Evolutionary conservation across 2,113 vertebrate genomes (phyloP), one percentile per base, ranked within the genome.

Genomic region (Ifrita kowaldi): DNA sequence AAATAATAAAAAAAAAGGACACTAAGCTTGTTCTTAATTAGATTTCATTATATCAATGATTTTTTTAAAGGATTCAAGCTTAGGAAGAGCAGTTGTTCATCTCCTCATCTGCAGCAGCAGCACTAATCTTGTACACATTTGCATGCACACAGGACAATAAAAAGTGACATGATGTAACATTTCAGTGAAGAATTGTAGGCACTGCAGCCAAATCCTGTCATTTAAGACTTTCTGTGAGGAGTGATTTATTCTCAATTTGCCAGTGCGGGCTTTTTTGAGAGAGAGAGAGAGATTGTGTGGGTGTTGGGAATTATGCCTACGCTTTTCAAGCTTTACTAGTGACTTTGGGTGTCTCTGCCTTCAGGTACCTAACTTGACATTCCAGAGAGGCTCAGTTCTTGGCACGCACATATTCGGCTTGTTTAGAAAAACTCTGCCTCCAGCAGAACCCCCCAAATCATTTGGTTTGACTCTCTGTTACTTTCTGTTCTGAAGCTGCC

Each of bases 191-290:
- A 89, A 87, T 89, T 85, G 64, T 93, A 96, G 93, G 85, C 76
- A 91, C 90, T 50, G 63, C 78, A 73, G 62, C 70, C 77, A 79
- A 68, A 87, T 92, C 62, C 79, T 92, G 55, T 77, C 63, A 89
- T 91, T 94, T 92, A 87, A 84, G 63, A 80, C 91, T 84, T 95
- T 96, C 79, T 92, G 86, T 64, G 84, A 91, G 80, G 69, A 75
- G 46, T 81, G 65, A 94, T 94, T 96, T 91, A 84, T 82, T 68
- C 60, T 82, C 71, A 35, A 10, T 95, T 95, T 88, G 37, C 92
- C 70, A 90, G 56, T 63, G 78, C 82, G 47, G 74, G 64, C n/a
- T 95, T 93, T 80, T 91, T 33, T 93, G 33, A 57, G 65, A 81
- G 46, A 64, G 50, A 60, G 59, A 67, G 55, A 56, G 63, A 79